A percentile compares a stretch with the other conserved stretches of the same genome.
phyloP scores from a whole-genome alignment of 2,888 invertebrate genomes.

The Biston stratarius region DNA sequence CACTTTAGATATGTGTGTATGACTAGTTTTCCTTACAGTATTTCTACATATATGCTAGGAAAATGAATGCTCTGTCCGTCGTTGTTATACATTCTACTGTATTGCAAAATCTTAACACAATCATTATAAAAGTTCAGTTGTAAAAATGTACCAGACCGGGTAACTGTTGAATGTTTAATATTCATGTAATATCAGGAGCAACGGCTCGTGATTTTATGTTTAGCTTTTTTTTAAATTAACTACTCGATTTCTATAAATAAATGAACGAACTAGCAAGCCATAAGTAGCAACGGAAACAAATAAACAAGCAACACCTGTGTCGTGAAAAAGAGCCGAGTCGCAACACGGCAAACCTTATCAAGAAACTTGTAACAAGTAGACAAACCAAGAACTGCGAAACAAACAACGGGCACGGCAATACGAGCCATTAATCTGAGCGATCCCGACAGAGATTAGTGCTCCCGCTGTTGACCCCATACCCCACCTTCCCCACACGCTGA shows the following conservation, averaged over 20 bases:
- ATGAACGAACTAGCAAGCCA: background rate
- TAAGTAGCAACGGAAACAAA: slow-evolving; percentile 5
- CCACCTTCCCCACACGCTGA: slow-evolving; percentile 70
- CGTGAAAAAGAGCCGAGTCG: slow-evolving; percentile 48
- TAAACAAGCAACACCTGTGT: slow-evolving; percentile 27
- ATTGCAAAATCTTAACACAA: too few species aligned
- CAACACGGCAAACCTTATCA: slow-evolving; percentile 59
- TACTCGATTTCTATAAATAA: background rate
- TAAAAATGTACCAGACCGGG: too few species aligned
- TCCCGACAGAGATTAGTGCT: slow-evolving; percentile 82
- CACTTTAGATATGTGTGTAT: background rate
- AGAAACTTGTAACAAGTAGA: slow-evolving; percentile 71
- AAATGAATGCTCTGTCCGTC: too few species aligned
- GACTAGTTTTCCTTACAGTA: background rate
- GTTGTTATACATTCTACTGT: too few species aligned
- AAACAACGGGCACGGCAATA: slow-evolving; percentile 81
- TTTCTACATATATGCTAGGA: background rate
- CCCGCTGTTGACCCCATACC: slow-evolving; percentile 75
- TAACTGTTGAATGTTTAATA: too few species aligned
- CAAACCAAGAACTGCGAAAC: slow-evolving; percentile 72
- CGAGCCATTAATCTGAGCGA: slow-evolving; percentile 83
- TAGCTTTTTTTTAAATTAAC: background rate
- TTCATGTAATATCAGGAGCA: too few species aligned
- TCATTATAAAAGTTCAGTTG: too few species aligned
- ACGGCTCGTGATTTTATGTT: background rate